phyloP scores from a whole-genome alignment of 2,797 vertebrate genomes.

The Acanthurus lineatus region DNA sequence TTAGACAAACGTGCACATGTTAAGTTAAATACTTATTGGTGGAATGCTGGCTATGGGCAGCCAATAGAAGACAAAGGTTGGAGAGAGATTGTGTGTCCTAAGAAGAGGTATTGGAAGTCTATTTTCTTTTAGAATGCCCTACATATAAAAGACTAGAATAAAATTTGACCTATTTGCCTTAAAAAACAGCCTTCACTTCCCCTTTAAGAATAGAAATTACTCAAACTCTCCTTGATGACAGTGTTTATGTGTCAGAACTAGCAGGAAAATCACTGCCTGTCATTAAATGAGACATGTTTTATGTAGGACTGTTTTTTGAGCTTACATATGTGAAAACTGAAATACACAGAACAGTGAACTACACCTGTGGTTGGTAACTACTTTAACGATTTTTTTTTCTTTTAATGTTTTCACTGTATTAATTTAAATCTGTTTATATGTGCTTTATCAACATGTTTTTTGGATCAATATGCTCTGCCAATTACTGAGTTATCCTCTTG shows the following conservation, averaged over 20 bases:
- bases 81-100: neutral
- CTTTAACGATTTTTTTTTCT: conserved; percentile 13
- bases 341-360: neutral
- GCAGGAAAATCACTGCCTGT: neutral
- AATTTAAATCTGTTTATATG: neutral
- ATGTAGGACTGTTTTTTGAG: no score
- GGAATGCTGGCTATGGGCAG: no score
- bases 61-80: neutral
- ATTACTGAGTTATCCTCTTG: conserved; percentile 1
- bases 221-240: neutral
- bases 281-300: conserved; percentile 17
- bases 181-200: neutral
- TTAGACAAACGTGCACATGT: no score
- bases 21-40: no score
- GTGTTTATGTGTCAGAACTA: conserved; percentile 2
- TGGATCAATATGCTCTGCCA: neutral
- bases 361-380: neutral
- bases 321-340: neutral
- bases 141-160: neutral
- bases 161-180: neutral
- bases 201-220: neutral
- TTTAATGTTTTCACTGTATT: neutral
- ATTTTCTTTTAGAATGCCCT: neutral
- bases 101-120: neutral
- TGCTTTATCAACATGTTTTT: conserved; percentile 25